A percentile compares a stretch with the other conserved stretches of the same genome.
Evolutionary conservation across 2,797 vertebrate genomes (phyloP).

Genomic region (Aeoliscus strigatus): DNA sequence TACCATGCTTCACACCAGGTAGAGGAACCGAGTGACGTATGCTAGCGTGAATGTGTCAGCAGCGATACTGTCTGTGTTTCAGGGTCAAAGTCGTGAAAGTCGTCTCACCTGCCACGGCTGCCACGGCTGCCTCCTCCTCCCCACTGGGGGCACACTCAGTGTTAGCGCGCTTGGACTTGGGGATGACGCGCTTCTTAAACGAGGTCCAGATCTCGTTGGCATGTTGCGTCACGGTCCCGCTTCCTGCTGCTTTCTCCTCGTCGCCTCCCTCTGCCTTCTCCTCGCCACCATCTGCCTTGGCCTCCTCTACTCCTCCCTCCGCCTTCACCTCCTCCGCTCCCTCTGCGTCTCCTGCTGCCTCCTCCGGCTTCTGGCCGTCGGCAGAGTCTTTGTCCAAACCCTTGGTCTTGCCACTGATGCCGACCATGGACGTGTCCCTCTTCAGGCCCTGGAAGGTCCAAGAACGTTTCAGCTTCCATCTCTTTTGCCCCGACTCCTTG

Average conservation of each 20-base stretch:
- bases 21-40: too few species aligned
- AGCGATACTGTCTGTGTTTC: too few species aligned
- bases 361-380: slow-evolving; percentile 63
- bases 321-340: slow-evolving; percentile 42
- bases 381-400: slow-evolving; percentile 63
- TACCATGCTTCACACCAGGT: too few species aligned
- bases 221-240: slow-evolving; percentile 68
- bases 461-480: slow-evolving; percentile 80
- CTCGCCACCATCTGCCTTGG: slow-evolving; percentile 36
- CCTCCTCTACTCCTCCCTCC: slow-evolving; percentile 31
- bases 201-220: slow-evolving; percentile 81
- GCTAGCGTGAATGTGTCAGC: too few species aligned
- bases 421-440: slow-evolving; percentile 75
- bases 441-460: slow-evolving; percentile 83
- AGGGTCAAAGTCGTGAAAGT: too few species aligned
- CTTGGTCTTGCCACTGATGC: slow-evolving; percentile 72
- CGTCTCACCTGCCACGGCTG: slow-evolving; percentile 38
- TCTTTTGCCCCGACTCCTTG: slow-evolving; percentile 77
- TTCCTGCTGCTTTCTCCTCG: slow-evolving; percentile 30
- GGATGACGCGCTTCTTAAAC: slow-evolving; percentile 80
- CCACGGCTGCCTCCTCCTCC: slow-evolving; percentile 61
- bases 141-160: slow-evolving; percentile 54
- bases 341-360: slow-evolving; percentile 13
- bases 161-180: slow-evolving; percentile 74
- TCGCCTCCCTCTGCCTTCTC: slow-evolving; percentile 36